phyloP scores from a whole-genome alignment of 1,140 invertebrate genomes.

The Macrobrachium nipponense region DNA sequence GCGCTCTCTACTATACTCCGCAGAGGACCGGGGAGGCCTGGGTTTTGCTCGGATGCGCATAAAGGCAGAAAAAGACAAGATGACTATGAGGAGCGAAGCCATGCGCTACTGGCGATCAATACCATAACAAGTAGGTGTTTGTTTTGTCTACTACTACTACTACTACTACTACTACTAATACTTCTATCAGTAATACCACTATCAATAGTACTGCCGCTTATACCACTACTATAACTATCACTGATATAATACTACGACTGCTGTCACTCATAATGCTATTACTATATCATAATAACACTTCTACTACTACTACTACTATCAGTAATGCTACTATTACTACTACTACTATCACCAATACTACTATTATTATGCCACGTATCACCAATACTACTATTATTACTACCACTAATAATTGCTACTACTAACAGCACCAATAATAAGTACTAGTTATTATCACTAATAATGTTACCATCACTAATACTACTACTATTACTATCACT shows the following conservation, averaged over 20 bases:
- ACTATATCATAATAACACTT: not conserved
- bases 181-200: not conserved
- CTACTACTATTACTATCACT: no score
- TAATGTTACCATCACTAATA: no score
- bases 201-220: not conserved
- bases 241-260: not conserved
- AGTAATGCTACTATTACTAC: not conserved
- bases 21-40: constrained; percentile 12
- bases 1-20: not conserved
- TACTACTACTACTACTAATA: not conserved
- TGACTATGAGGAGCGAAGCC: constrained; percentile 50
- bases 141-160: not conserved
- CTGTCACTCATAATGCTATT: no score
- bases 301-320: not conserved
- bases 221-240: not conserved
- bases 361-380: no score
- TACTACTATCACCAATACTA: not conserved
- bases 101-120: constrained; percentile 52
- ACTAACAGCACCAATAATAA: no score
- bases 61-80: constrained; percentile 45
- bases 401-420: no score
- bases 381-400: not conserved
- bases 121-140: constrained; percentile 40
- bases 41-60: constrained; percentile 45
- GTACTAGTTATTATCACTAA: no score